Base-by-base conservation (phyloP, 2,113 vertebrate genomes). In the Mus spicilegus region DNA sequence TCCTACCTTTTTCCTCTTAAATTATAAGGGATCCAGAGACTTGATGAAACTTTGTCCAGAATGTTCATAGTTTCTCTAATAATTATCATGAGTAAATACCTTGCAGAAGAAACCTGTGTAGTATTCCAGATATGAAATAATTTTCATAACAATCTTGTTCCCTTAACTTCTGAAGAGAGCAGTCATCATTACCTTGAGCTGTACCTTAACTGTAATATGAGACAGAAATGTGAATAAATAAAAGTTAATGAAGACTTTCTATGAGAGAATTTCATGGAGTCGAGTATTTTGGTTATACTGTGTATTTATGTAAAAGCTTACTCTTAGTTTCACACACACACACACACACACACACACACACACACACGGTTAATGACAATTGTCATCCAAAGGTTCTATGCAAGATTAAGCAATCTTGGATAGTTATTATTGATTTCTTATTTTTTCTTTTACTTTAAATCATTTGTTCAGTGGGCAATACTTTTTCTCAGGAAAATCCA, bases 391-490 rank as follows among this genome's bases (percentile, higher is more conserved):
- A 69, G 42, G 4, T 87, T 92, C 70, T 61, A 24, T 84, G 46
- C 14, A 92, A 67, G 65, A 49, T 81, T 82, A 87, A 93, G 46
- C 24, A 82, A 80, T 42, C 33, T 61, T 19, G 24, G 33, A 39
- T 17, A 76, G 6, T 26, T 65, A 87, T 7, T 78, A 49, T 88
- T 63, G 42, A 93, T 76, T 89, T 39, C 13, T 4, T 70, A 56
- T n/a, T 26, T 90, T 91, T 61, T 61, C 17, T 56, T 96, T 73
- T 36, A 58, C 46, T 75, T 92, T 82, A 91, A 87, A 58, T 36
- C 10, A 0, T 84, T 49, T 76, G 7, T n/a, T 91, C 56, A 20
- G 33, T 39, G n/a, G 28, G 24, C 67, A 26, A 13, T 13, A 19
- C 0, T 26, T 33, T 33, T 63, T 67, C 63, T 56, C 61, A 81